Conservation (phyloP, 2,888 invertebrate genomes). For the Drosophila austrosaltans region DNA sequence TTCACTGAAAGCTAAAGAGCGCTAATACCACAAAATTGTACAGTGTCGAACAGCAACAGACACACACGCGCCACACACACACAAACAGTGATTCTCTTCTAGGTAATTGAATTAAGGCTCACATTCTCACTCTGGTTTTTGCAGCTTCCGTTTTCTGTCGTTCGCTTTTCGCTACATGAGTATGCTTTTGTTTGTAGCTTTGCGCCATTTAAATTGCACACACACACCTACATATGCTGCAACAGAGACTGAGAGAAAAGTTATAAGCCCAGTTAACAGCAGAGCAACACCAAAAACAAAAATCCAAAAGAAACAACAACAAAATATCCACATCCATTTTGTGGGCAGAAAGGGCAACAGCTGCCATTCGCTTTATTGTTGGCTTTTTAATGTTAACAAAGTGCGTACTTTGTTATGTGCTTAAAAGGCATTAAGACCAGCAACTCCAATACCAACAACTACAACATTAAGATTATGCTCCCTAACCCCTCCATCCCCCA, state of each 20-base stretch:
- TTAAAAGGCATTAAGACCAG: constrained; percentile 43
- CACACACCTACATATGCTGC: constrained; percentile 17
- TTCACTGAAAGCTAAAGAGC: not conserved
- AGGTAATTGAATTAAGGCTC: constrained; percentile 41
- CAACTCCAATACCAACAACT: constrained; percentile 12
- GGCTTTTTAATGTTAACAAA: constrained; percentile 70
- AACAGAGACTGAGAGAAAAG: constrained; percentile 4
- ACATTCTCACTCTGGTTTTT: constrained; percentile 30
- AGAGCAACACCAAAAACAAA: constrained; percentile 13
- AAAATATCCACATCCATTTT: constrained; percentile 40
- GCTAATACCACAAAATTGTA: not conserved
- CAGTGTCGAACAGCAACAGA: constrained; percentile 27
- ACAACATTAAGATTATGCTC: not conserved
- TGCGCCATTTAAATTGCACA: constrained; percentile 61
- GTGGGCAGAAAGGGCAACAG: constrained; percentile 30
- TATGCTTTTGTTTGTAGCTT: constrained; percentile 35
- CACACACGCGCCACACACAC: constrained; percentile 13
- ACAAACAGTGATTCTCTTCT: not conserved
- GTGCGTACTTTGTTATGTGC: constrained; percentile 58
- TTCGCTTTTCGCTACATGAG: constrained; percentile 16
- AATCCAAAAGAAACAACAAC: not conserved
- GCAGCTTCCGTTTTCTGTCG: constrained; percentile 25
- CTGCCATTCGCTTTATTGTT: constrained; percentile 52
- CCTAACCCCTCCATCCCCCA: constrained; percentile 1
- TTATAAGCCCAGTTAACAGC: constrained; percentile 11